phyloP scores from a whole-genome alignment of 2,888 invertebrate species.

The Neelides folsomi region DNA sequence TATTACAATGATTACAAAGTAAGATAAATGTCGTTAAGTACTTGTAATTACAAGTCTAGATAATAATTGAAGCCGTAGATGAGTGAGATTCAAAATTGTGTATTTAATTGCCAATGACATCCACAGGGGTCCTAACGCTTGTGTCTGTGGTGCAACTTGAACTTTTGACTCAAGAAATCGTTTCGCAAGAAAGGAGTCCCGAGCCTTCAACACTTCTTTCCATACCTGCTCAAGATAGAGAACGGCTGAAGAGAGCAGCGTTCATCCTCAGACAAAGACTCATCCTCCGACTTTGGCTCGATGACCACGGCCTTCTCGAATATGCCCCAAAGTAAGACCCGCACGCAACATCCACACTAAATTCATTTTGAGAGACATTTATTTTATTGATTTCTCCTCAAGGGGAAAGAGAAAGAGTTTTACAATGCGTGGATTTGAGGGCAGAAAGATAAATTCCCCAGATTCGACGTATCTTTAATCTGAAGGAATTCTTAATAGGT shows the following conservation, averaged over 20 bases:
- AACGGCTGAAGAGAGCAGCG: slow-evolving; percentile 66
- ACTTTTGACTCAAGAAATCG: slow-evolving; percentile 24
- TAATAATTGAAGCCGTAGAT: too few relatives aligned
- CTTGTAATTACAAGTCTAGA: too few relatives aligned
- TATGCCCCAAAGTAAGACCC: slow-evolving; percentile 40
- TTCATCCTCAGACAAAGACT: slow-evolving; percentile 67
- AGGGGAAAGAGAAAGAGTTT: too few relatives aligned
- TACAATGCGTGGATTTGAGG: too few relatives aligned
- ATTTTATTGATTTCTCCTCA: too few relatives aligned
- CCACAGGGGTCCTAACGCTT: slow-evolving; percentile 64
- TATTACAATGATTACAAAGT: too few relatives aligned
- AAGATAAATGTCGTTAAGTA: too few relatives aligned
- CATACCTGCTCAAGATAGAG: slow-evolving; percentile 69
- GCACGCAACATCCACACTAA: background rate
- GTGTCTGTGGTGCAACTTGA: slow-evolving; percentile 67
- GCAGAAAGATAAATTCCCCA: too few relatives aligned
- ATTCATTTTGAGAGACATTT: background rate
- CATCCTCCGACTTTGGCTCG: slow-evolving; percentile 72
- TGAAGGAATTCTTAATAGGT: slow-evolving; percentile 12
- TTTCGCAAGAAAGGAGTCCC: background rate
- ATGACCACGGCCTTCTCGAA: slow-evolving; percentile 36
- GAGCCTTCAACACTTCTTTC: slow-evolving; percentile 47
- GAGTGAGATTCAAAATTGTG: too few relatives aligned
- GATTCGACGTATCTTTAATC: too few relatives aligned
- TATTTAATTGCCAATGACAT: background rate